A percentile compares a stretch with the other conserved stretches of the same genome.
Conservation (phyloP, 2,113 vertebrate species). For the Lycocorax pyrrhopterus region DNA sequence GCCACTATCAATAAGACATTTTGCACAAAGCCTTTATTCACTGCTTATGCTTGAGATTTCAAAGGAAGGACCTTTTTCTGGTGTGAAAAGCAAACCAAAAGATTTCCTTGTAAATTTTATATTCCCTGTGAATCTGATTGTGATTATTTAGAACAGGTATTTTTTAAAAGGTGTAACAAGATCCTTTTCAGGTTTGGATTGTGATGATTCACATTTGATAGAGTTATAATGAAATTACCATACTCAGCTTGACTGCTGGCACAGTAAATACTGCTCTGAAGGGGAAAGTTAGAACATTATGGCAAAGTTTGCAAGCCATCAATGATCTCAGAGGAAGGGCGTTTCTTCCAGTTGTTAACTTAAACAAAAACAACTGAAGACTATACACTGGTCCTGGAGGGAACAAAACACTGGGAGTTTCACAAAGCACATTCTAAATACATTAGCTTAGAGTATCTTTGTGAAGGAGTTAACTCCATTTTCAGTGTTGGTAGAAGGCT, state of each 20-base stretch:
- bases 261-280: neutral
- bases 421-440: neutral
- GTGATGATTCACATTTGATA: neutral
- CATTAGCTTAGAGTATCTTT: neutral
- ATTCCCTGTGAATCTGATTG: neutral
- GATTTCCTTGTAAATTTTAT: neutral
- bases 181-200: neutral
- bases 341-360: conserved; percentile 50
- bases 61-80: neutral
- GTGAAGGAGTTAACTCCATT: neutral
- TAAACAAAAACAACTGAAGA: conserved; percentile 49
- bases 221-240: conserved; percentile 30
- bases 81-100: neutral
- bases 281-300: conserved; percentile 24
- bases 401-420: neutral
- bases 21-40: neutral
- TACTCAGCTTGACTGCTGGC: neutral
- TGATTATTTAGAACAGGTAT: neutral
- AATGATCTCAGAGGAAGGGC: conserved; percentile 60
- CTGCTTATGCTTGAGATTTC: neutral
- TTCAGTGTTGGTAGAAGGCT: neutral
- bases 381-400: neutral
- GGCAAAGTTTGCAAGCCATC: conserved; percentile 37
- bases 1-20: neutral
- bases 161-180: neutral